A percentile compares a stretch with the other conserved stretches of the same genome.
phyloP scores from a whole-genome alignment of 2,888 invertebrate species.

The Andricus quercusramuli region DNA sequence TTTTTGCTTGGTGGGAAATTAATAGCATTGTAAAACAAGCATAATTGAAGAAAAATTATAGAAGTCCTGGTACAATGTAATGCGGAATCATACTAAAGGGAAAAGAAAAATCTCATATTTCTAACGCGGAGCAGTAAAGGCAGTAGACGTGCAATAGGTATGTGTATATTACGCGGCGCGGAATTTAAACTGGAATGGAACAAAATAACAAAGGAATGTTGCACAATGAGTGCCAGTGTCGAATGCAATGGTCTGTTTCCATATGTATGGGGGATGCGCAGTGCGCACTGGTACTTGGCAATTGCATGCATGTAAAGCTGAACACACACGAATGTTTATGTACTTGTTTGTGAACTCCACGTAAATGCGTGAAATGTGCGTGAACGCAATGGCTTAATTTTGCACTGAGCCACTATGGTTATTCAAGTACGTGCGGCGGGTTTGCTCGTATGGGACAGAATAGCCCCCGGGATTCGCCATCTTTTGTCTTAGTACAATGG shows the following conservation, averaged over 20 bases:
- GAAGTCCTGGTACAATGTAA: neutral
- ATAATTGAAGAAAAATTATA: neutral
- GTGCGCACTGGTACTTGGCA: neutral
- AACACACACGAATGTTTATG: constrained; percentile 33
- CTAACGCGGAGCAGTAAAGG: constrained; percentile 31
- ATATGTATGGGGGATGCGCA: constrained; percentile 37
- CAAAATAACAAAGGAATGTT: constrained; percentile 64
- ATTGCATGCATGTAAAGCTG: neutral
- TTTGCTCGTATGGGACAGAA: constrained; percentile 67
- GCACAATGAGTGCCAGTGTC: constrained; percentile 55
- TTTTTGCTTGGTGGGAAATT: too few species aligned
- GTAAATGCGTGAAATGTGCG: constrained; percentile 40
- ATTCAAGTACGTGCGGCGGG: constrained; percentile 60
- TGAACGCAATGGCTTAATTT: constrained; percentile 68
- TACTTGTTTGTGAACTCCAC: constrained; percentile 41
- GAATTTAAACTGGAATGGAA: constrained; percentile 64
- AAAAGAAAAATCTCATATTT: constrained; percentile 41
- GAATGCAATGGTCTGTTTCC: constrained; percentile 26
- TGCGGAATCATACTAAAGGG: neutral
- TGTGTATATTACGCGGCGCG: constrained; percentile 26
- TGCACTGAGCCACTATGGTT: constrained; percentile 60
- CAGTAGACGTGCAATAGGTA: constrained; percentile 15
- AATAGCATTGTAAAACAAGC: neutral
- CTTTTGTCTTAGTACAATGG: constrained; percentile 75
- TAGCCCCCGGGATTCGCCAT: constrained; percentile 71